Evolutionary conservation across 1,140 invertebrate species (phyloP).

Genomic region (Drosophila kikkawai): DNA sequence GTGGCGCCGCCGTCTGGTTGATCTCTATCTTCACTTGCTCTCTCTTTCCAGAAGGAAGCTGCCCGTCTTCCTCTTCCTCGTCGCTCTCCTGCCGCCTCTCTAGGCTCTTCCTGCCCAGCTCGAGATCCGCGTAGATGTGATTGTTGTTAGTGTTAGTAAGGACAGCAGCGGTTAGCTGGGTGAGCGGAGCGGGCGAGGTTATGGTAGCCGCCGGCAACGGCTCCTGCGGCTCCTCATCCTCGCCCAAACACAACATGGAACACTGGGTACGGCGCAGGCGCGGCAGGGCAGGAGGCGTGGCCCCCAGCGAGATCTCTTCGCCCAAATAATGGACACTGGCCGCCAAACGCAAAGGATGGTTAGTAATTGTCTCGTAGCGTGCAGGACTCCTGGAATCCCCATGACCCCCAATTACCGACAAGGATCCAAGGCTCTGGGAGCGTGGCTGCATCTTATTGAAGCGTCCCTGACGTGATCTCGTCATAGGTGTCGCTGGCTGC

Average conservation of each 20-base stretch:
- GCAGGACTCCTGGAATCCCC: conserved; percentile 65
- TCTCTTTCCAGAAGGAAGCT: not conserved
- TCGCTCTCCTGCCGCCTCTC: conserved; percentile 18
- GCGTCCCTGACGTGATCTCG: conserved; percentile 57
- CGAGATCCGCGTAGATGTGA: conserved; percentile 81
- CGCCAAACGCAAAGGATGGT: conserved; percentile 72
- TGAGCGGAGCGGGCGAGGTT: conserved; percentile 33
- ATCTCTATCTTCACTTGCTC: conserved; percentile 72
- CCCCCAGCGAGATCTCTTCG: conserved; percentile 57
- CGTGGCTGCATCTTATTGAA: conserved; percentile 75
- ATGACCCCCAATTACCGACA: conserved; percentile 79
- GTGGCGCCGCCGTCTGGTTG: conserved; percentile 50
- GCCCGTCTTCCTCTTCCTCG: conserved; percentile 14
- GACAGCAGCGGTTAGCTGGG: conserved; percentile 45
- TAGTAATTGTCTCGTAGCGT: conserved; percentile 83
- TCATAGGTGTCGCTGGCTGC: conserved; percentile 73
- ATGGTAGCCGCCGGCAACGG: conserved; percentile 36
- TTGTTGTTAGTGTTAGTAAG: conserved; percentile 79
- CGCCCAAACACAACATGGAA: conserved; percentile 78
- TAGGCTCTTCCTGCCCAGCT: conserved; percentile 36
- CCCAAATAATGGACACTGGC: conserved; percentile 73
- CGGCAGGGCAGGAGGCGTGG: conserved; percentile 54
- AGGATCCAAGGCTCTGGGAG: conserved; percentile 81
- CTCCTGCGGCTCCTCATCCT: conserved; percentile 50
- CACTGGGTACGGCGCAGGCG: conserved; percentile 70